These are phyloP conservation scores for Copidosoma aretas DNA, from an alignment of 2,888 invertebrate genomes.

Conservation along the genomic window DNA sequence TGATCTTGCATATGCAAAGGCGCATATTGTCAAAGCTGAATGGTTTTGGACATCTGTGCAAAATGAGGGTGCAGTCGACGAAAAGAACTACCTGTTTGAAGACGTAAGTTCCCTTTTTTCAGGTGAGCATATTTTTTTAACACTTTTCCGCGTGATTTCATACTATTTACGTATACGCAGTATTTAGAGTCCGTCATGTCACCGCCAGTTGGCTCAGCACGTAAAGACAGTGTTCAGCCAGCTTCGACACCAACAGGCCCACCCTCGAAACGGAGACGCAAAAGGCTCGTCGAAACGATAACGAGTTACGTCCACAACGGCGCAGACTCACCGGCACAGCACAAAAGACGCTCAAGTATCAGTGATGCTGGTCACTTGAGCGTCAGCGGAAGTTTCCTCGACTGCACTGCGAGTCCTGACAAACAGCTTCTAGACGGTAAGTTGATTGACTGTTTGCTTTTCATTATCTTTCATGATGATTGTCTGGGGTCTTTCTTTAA, in stretches of 20 bases:
- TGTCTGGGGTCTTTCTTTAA: constrained; percentile 46
- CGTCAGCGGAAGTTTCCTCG: constrained; percentile 86
- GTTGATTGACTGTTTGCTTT: constrained; percentile 24
- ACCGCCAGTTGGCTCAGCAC: constrained; percentile 58
- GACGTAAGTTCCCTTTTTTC: constrained; percentile 69
- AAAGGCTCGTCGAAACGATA: constrained; percentile 73
- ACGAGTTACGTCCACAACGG: constrained; percentile 66
- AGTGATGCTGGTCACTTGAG: constrained; percentile 85
- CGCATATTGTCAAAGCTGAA: constrained; percentile 86
- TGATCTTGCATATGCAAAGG: constrained; percentile 72
- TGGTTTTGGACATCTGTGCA: constrained; percentile 99
- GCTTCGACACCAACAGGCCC: constrained; percentile 63
- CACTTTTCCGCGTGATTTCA: no score
- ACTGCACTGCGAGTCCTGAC: constrained; percentile 85
- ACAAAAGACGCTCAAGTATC: constrained; percentile 85
- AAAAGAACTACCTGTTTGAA: constrained; percentile 86
- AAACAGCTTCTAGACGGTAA: constrained; percentile 63
- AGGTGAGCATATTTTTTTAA: neutral
- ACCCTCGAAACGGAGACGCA: constrained; percentile 78
- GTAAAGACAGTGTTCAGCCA: constrained; percentile 61
- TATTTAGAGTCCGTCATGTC: constrained; percentile 65
- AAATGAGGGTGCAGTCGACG: constrained; percentile 91
- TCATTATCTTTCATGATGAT: neutral
- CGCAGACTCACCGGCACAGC: constrained; percentile 65
- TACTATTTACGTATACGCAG: no score